Conservation (phyloP, 2,888 invertebrate genomes). For the Caenorhabditis macrosperma region DNA sequence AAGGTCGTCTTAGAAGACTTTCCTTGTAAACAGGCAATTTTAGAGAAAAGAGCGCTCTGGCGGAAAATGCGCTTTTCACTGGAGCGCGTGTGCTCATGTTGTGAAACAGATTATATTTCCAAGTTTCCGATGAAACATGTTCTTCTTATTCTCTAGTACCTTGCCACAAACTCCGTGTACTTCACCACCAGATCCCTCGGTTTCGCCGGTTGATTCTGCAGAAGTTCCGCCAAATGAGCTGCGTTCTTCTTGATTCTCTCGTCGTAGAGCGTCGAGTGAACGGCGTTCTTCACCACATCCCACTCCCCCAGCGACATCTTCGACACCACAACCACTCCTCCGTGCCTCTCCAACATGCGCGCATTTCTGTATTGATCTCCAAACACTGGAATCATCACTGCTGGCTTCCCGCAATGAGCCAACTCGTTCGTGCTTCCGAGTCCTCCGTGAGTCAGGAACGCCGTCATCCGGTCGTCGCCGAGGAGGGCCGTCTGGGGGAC, state of each 20-base stretch:
- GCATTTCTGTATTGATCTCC: slow-evolving; percentile 52
- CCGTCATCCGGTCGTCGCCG: no score
- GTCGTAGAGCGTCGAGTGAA: slow-evolving; percentile 16
- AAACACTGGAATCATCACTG: slow-evolving; percentile 43
- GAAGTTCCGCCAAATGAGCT: slow-evolving; percentile 15
- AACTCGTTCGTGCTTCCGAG: no score
- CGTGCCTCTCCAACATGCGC: slow-evolving; percentile 48
- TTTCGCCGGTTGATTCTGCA: slow-evolving; percentile 31
- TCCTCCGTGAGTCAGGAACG: no score
- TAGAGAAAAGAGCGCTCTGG: no score
- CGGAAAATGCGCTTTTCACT: no score
- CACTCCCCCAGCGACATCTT: slow-evolving; percentile 23
- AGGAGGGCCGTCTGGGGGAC: no score
- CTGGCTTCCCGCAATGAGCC: no score
- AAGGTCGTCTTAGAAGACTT: no score
- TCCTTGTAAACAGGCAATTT: no score
- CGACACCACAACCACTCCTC: slow-evolving; percentile 21
- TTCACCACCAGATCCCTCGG: slow-evolving; percentile 37
- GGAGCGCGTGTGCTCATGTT: no score
- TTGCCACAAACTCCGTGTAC: slow-evolving; percentile 45
- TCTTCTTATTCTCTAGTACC: no score
- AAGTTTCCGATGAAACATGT: not conserved
- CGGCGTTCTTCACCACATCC: slow-evolving; percentile 13
- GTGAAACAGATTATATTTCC: no score
- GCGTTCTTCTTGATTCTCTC: slow-evolving; percentile 24